Evolutionary conservation across 2,888 invertebrate species (phyloP).

Genomic region (Caenorhabditis japonica): DNA sequence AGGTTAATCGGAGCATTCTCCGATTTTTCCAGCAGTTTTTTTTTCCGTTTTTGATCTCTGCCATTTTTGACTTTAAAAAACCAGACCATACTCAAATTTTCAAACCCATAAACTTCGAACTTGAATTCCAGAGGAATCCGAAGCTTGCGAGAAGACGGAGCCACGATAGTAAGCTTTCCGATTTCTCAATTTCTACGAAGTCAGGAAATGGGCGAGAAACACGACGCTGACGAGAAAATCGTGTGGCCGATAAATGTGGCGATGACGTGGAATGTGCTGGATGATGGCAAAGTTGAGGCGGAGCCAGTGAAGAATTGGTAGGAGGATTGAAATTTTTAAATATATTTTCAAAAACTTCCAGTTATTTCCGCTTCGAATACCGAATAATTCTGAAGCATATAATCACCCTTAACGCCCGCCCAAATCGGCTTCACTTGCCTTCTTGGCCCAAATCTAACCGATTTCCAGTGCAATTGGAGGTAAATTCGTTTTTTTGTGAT

Average conservation of each 20-base stretch:
- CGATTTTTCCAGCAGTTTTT: too few species aligned
- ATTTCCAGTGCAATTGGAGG: conserved; percentile 2
- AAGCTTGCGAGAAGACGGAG: neutral
- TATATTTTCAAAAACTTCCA: neutral
- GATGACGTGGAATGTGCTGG: conserved; percentile 6
- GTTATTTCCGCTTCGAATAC: conserved; percentile 11
- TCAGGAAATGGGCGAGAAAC: conserved; percentile 17
- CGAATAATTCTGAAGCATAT: neutral
- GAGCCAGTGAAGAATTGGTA: conserved; percentile 2
- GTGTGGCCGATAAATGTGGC: conserved; percentile 21
- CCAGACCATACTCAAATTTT: too few species aligned
- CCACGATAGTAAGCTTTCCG: conserved; percentile 14
- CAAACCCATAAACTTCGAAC: too few species aligned
- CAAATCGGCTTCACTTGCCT: neutral
- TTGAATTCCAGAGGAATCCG: conserved; percentile 17
- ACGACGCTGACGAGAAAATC: conserved; percentile 3
- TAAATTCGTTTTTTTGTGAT: neutral
- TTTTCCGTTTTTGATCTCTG: too few species aligned
- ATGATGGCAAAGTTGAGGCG: conserved; percentile 10
- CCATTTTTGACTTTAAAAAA: too few species aligned
- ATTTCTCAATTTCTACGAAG: conserved; percentile 18
- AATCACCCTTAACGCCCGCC: neutral
- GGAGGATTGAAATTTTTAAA: neutral
- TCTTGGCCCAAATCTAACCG: conserved; percentile 17
- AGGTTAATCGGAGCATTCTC: too few species aligned